Percentiles rank a stretch among this genome's conserved stretches.
phyloP scores from a whole-genome alignment of 2,888 invertebrate genomes.

The Helobdella robusta region DNA sequence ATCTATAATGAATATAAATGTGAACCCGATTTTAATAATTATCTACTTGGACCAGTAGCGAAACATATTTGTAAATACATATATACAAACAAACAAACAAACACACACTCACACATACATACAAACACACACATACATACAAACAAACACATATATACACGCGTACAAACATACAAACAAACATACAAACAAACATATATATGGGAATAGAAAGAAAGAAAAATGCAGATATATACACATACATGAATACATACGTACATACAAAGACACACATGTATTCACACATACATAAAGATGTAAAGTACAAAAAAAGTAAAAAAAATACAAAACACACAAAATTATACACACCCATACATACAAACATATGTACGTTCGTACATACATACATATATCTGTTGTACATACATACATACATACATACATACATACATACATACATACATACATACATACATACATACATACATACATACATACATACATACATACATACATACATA shows the following conservation, averaged over 20 bases:
- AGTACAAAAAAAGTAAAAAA: too few species aligned
- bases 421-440: constrained; percentile 16
- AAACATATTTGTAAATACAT: background rate
- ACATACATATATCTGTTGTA: constrained; percentile 7
- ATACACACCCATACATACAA: too few species aligned
- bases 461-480: background rate
- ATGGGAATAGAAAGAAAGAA: background rate
- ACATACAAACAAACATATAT: background rate
- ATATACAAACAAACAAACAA: background rate
- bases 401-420: constrained; percentile 16
- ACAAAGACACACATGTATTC: background rate
- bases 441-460: constrained; percentile 14
- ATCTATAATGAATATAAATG: background rate
- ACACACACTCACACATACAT: background rate
- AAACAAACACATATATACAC: background rate
- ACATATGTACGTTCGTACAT: constrained; percentile 9
- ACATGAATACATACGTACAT: background rate
- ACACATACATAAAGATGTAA: too few species aligned
- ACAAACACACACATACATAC: background rate
- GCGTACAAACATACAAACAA: background rate
- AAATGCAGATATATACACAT: constrained; percentile 12
- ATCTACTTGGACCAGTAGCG: background rate
- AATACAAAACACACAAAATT: too few species aligned
- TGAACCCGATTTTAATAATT: background rate
- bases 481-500: background rate